These are phyloP conservation scores for Cuniculus paca DNA, from an alignment of 2,797 vertebrate species.

Conservation along the genomic window DNA sequence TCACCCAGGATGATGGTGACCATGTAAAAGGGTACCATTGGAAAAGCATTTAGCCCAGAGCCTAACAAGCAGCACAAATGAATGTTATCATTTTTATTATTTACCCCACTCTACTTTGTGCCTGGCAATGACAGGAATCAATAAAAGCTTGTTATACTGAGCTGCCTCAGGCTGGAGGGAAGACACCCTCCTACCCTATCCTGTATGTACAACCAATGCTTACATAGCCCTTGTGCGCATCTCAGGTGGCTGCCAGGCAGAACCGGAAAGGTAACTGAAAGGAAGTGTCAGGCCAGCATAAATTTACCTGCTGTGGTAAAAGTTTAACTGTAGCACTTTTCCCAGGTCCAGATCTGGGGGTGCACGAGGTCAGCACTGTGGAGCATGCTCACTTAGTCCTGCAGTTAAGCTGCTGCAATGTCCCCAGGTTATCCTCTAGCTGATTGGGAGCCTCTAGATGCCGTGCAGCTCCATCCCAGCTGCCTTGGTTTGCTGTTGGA, in stretches of 20 bases:
- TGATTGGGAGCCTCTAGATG: fast-evolving
- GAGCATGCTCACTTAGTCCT: neutral
- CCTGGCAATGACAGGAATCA: neutral
- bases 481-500: neutral
- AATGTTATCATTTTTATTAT: neutral
- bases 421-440: too few species aligned
- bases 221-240: fast-evolving
- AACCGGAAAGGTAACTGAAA: neutral
- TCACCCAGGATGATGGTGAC: neutral
- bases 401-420: neutral
- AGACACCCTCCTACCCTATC: fast-evolving
- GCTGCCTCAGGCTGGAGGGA: neutral
- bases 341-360: too few species aligned
- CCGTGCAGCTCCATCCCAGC: fast-evolving
- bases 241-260: neutral
- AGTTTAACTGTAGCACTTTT: too few species aligned
- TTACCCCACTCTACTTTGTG: neutral
- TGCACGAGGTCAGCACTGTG: neutral
- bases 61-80: neutral
- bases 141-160: neutral
- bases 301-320: too few species aligned
- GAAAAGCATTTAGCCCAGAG: neutral
- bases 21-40: too few species aligned
- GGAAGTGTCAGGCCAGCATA: too few species aligned
- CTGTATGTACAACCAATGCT: fast-evolving